Percentiles rank a stretch among this genome's conserved stretches.
phyloP scores from a whole-genome alignment of 2,113 vertebrate genomes.

The Eudyptes chrysolophus region DNA sequence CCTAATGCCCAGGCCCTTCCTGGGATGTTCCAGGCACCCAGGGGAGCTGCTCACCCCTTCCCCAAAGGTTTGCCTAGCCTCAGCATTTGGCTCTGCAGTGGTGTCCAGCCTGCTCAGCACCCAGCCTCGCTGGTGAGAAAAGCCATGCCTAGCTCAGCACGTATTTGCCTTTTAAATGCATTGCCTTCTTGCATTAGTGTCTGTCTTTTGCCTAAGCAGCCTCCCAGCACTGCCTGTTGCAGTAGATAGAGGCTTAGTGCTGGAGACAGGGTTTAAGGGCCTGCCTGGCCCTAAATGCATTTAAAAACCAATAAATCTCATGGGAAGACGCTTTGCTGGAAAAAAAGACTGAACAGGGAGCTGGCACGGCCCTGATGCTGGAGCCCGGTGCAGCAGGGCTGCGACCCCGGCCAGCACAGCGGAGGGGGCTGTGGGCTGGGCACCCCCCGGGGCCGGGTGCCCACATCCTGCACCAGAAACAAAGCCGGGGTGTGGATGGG shows the following conservation, averaged over 20 bases:
- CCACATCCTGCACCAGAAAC: background rate
- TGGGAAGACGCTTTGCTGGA: background rate
- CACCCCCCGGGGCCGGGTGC: rapidly evolving
- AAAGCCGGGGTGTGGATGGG: rapidly evolving
- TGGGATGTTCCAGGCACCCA: background rate
- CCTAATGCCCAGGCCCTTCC: background rate
- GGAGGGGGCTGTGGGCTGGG: background rate
- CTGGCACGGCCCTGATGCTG: background rate
- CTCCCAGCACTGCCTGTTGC: background rate
- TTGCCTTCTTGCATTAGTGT: background rate
- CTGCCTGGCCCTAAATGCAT: background rate
- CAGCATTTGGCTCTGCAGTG: background rate
- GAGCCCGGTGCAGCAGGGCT: background rate
- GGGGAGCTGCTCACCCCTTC: background rate
- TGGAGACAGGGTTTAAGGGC: background rate
- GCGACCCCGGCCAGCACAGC: rapidly evolving
- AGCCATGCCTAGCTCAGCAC: background rate
- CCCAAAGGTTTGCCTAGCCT: background rate
- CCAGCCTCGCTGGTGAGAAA: background rate
- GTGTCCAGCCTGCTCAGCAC: background rate
- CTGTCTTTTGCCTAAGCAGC: background rate
- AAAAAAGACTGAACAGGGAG: background rate
- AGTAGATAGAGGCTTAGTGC: background rate
- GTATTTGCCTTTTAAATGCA: background rate
- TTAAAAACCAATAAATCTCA: background rate